phyloP scores from a whole-genome alignment of 2,888 invertebrate genomes.

The Amiota communis region DNA sequence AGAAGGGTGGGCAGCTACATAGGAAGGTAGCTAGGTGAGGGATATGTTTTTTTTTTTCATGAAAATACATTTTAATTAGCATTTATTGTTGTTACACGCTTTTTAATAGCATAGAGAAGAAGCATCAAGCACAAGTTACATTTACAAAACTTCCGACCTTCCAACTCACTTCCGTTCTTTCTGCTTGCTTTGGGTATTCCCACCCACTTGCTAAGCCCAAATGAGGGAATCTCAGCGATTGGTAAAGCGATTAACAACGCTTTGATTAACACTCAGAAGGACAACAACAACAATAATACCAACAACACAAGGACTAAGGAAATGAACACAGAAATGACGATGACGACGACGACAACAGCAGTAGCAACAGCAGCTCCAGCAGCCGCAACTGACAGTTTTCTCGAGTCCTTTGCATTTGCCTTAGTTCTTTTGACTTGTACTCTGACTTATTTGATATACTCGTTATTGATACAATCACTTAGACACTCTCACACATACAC shows the following conservation, averaged over 20 bases:
- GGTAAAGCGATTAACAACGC: constrained; percentile 66
- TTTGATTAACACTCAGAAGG: constrained; percentile 68
- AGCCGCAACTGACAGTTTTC: not conserved
- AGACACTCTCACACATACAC: constrained; percentile 9
- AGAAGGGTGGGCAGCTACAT: constrained; percentile 31
- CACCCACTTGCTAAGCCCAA: constrained; percentile 9
- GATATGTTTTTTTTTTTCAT: constrained; percentile 46
- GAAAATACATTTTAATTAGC: constrained; percentile 63
- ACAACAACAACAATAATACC: constrained; percentile 50
- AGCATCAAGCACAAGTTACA: not conserved
- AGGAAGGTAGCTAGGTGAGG: constrained; percentile 22
- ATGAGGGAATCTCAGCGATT: constrained; percentile 57
- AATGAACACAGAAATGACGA: not conserved
- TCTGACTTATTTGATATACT: not conserved
- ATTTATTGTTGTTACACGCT: constrained; percentile 53
- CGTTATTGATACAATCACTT: constrained; percentile 6
- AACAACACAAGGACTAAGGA: constrained; percentile 23
- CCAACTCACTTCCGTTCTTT: not conserved
- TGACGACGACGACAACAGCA: not conserved
- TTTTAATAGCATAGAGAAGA: not conserved
- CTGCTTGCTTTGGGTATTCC: not conserved
- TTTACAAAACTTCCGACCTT: no score
- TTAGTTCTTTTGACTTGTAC: not conserved
- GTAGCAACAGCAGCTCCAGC: not conserved
- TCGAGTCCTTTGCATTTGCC: not conserved